Evolutionary conservation across 2,888 invertebrate species (phyloP), one percentile per base, ranked within the genome.

Genomic region (Lithophane leautieri): DNA sequence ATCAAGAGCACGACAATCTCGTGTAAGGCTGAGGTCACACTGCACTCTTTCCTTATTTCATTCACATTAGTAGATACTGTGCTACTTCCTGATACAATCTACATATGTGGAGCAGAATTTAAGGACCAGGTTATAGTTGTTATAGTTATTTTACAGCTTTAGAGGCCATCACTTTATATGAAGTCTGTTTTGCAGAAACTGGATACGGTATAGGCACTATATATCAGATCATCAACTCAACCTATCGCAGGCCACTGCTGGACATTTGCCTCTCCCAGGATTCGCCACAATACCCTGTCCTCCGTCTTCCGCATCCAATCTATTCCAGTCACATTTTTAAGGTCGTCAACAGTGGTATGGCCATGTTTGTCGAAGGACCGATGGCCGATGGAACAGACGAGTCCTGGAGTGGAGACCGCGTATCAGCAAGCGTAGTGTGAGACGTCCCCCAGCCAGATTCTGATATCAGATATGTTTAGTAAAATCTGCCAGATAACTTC

Each of bases 41-140:
- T 54, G 40, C 61, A 50, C 73, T 86, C 71, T 71, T 86, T 86
- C 86, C 88, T 88, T 69, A 75, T 83, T 73, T 61, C 54, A 78
- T 73, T 79, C 50, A 56, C 47, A 52, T 62, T 50, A 11, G 70
- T 68, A 28, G 4, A 19, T 58, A 63, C 19, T 61, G 44, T 8
- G 52, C 47, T 58, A 63, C 67, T 86, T 88, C 86, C 86, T 76
- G 76, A 69, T 71, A 54, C 12, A 70, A 75, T 79, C 70, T 76
- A 73, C 71, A 44, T 72, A 73, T 73, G 72, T 81, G 61, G 62
- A 73, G 60, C 52, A 82, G n/a, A 58, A 22, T 22, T 47, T 19
- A 28, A 70, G 14, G 28, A 22, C n/a, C 25, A 44, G 14, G 9
- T 60, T 42, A 52, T 62, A 0, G 12, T 63, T 50, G 22, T 54